Percentiles rank a stretch among this genome's conserved stretches.
Evolutionary conservation across 2,888 invertebrate species (phyloP).

Genomic region (Ormyrus pomaceus): DNA sequence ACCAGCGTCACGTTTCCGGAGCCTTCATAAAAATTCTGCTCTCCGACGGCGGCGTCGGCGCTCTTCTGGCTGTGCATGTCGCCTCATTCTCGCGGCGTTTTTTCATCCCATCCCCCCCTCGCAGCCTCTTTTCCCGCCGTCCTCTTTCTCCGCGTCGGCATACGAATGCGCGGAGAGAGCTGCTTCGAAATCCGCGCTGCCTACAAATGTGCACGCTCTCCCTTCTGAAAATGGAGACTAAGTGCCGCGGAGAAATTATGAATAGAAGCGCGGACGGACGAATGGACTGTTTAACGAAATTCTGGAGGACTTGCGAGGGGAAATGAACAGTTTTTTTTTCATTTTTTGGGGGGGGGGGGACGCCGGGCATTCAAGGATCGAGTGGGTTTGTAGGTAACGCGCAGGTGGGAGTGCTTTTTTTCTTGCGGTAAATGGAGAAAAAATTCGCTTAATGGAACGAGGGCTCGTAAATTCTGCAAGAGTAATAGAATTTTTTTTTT

Average conservation of each 20-base stretch:
- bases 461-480: no score
- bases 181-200: slow-evolving; percentile 56
- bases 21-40: slow-evolving; percentile 36
- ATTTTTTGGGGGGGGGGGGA: no score
- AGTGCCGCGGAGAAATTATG: slow-evolving; percentile 18
- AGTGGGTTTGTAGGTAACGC: no score
- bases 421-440: no score
- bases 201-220: slow-evolving; percentile 56
- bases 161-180: slow-evolving; percentile 49
- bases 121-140: no score
- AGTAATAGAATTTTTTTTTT: no score
- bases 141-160: neutral
- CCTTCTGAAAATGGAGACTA: slow-evolving; percentile 28
- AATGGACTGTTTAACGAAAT: slow-evolving; percentile 20
- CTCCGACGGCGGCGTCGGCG: neutral
- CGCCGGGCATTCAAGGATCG: no score
- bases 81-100: neutral
- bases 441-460: no score
- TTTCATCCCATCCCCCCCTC: neutral
- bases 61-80: neutral
- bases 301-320: neutral
- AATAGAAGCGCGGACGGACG: slow-evolving; percentile 10
- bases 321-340: no score
- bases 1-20: slow-evolving; percentile 19
- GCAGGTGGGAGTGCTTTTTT: no score